Evolutionary conservation across 2,113 vertebrate genomes (phyloP).

Genomic region (Turdus rufiventris): DNA sequence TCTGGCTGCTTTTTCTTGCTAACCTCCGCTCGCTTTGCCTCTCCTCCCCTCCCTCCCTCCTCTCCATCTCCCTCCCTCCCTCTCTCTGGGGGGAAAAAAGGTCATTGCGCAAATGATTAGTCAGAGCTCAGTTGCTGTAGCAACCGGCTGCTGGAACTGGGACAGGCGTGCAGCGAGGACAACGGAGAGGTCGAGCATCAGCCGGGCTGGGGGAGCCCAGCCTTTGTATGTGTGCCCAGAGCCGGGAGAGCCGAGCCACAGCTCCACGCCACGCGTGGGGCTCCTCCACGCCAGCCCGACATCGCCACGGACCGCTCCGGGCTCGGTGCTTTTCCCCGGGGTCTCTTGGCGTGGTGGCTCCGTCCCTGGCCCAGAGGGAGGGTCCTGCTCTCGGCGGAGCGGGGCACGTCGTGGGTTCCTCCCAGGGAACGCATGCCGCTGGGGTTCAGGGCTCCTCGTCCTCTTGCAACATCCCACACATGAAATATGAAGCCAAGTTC

Average conservation of each 20-base stretch:
- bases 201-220: constrained; percentile 79
- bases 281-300: not conserved
- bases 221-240: constrained; percentile 68
- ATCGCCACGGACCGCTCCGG: too few species aligned
- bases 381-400: not conserved
- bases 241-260: constrained; percentile 28
- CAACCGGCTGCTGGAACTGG: constrained; percentile 86
- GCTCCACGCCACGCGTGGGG: not conserved
- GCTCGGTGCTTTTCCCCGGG: not conserved
- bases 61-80: constrained; percentile 67
- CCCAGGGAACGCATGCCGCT: not conserved
- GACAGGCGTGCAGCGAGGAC: constrained; percentile 88
- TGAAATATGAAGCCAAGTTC: constrained; percentile 49
- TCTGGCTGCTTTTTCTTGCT: constrained; percentile 63
- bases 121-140: constrained; percentile 91
- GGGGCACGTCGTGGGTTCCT: not conserved
- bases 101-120: constrained; percentile 95
- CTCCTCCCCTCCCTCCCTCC: constrained; percentile 60
- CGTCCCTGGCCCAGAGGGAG: not conserved
- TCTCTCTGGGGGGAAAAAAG: constrained; percentile 90
- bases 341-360: not conserved
- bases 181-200: constrained; percentile 88
- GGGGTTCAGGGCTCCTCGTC: constrained; percentile 39
- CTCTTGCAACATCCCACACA: constrained; percentile 35
- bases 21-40: constrained; percentile 62